Evolutionary conservation across 1,140 invertebrate genomes (phyloP).

Genomic region (Leptopilina clavipes): DNA sequence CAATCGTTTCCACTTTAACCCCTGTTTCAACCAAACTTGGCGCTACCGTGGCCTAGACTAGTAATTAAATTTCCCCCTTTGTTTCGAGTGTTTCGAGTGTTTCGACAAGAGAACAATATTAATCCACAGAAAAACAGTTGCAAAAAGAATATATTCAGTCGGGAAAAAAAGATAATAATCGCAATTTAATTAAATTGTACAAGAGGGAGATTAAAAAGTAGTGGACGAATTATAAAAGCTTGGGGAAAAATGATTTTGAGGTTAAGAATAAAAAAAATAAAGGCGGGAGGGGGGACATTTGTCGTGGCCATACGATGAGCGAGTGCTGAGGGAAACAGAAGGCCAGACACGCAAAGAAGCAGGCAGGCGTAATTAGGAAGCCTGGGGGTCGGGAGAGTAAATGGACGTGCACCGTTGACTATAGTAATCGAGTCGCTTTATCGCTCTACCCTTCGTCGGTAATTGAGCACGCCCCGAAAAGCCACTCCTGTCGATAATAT

Average conservation of each 20-base stretch:
- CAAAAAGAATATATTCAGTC: too few relatives aligned
- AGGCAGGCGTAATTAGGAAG: conserved; percentile 35
- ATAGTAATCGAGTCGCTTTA: conserved; percentile 53
- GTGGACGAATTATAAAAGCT: neutral
- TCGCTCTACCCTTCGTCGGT: conserved; percentile 53
- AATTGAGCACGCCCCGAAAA: conserved; percentile 57
- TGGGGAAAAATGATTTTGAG: conserved; percentile 44
- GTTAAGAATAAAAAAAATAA: conserved; percentile 35
- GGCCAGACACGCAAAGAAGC: conserved; percentile 41
- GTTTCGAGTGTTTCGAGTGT: too few relatives aligned
- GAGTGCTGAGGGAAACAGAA: conserved; percentile 40
- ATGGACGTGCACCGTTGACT: conserved; percentile 48
- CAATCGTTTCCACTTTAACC: too few relatives aligned
- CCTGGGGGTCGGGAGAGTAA: conserved; percentile 23
- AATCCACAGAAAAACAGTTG: too few relatives aligned
- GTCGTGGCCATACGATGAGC: conserved; percentile 50
- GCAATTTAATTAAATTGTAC: too few relatives aligned
- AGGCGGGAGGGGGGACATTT: conserved; percentile 44
- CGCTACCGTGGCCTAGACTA: too few relatives aligned
- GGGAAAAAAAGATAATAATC: too few relatives aligned
- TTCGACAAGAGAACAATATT: too few relatives aligned
- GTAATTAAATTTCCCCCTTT: too few relatives aligned
- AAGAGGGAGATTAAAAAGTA: neutral
- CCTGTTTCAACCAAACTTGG: too few relatives aligned
- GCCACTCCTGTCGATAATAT: conserved; percentile 58